phyloP scores from a whole-genome alignment of 2,888 invertebrate species.

The Serripes groenlandicus region DNA sequence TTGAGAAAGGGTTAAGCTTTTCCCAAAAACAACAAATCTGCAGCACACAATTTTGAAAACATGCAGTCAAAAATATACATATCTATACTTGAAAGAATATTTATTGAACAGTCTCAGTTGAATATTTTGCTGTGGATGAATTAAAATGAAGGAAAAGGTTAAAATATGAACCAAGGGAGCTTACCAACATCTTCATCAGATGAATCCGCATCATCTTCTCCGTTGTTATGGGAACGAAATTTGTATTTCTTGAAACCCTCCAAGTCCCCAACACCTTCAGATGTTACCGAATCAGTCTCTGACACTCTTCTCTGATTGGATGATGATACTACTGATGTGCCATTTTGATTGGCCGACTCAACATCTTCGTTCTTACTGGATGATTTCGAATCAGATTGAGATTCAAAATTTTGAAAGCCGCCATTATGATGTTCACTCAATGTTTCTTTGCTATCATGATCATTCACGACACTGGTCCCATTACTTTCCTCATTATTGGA shows the following conservation, averaged over 20 bases:
- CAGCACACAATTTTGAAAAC: too few species aligned
- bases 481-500: neutral
- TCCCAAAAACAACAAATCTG: too few species aligned
- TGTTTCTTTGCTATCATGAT: neutral
- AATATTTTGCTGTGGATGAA: too few species aligned
- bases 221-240: conserved; percentile 32
- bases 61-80: too few species aligned
- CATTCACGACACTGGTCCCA: neutral
- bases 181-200: conserved; percentile 78
- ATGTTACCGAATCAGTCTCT: neutral
- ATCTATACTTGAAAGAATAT: too few species aligned
- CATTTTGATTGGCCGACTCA: neutral
- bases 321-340: neutral
- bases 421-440: neutral
- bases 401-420: neutral
- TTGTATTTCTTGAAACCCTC: conserved; percentile 8
- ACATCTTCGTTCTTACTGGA: neutral
- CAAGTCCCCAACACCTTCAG: conserved; percentile 6
- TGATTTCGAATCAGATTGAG: neutral
- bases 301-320: neutral
- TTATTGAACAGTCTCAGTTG: too few species aligned
- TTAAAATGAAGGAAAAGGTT: too few species aligned
- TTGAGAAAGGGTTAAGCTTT: too few species aligned
- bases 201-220: conserved; percentile 74
- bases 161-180: too few species aligned